Evolutionary conservation across 2,888 invertebrate species (phyloP).

Genomic region (Platypus cylindrus): DNA sequence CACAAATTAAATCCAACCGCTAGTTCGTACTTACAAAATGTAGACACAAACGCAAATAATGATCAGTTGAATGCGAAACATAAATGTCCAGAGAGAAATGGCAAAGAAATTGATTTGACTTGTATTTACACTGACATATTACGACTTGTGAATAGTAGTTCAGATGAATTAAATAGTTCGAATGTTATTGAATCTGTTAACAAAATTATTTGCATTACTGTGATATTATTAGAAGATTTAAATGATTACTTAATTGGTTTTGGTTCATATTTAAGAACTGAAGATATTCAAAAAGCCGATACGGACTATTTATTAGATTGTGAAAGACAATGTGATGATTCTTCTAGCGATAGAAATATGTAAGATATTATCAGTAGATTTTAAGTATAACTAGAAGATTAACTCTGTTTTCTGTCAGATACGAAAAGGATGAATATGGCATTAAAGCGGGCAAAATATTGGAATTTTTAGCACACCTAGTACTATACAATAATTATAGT

Average conservation of each 20-base stretch:
- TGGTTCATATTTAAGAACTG: constrained; percentile 19
- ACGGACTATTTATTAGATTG: constrained; percentile 19
- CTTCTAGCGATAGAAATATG: neutral
- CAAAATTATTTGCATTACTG: constrained; percentile 20
- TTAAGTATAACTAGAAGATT: constrained; percentile 1
- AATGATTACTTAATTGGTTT: constrained; percentile 21
- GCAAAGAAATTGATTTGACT: constrained; percentile 10
- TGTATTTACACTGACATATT: constrained; percentile 20
- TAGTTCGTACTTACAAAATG: constrained; percentile 20
- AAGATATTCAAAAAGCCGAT: constrained; percentile 23
- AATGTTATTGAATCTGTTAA: constrained; percentile 16
- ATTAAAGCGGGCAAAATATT: constrained; percentile 23
- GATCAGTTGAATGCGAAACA: constrained; percentile 11
- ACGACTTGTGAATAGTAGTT: constrained; percentile 17
- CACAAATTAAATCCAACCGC: constrained; percentile 15
- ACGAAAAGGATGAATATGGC: constrained; percentile 22
- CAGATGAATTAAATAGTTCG: constrained; percentile 17
- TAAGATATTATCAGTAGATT: neutral
- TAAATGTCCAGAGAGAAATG: constrained; percentile 6
- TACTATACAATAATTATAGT: constrained; percentile 6
- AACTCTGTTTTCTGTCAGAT: constrained; percentile 11
- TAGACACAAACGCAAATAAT: constrained; percentile 10
- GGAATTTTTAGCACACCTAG: constrained; percentile 17
- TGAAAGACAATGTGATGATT: neutral
- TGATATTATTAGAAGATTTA: constrained; percentile 21